A percentile compares a stretch with the other conserved stretches of the same genome.
Conservation (phyloP, 2,888 invertebrate genomes). For the Monoplex corrugatus region DNA sequence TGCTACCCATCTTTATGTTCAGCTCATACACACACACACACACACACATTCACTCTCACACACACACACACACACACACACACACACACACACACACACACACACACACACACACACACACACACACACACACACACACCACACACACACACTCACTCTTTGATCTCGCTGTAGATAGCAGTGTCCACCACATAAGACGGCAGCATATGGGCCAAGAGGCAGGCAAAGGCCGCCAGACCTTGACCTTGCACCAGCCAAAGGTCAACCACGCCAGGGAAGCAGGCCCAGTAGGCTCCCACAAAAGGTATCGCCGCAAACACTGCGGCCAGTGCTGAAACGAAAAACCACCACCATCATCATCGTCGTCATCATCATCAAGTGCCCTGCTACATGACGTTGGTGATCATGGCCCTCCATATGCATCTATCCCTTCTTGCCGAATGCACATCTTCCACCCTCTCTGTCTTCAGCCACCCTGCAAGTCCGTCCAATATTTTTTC, state of each 20-base stretch:
- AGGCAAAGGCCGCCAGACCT: conserved; percentile 89
- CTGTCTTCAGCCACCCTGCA: too few species aligned
- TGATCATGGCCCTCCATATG: too few species aligned
- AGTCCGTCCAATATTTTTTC: too few species aligned
- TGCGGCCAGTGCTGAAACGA: conserved; percentile 89
- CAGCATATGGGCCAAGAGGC: conserved; percentile 92
- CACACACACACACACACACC: too few species aligned
- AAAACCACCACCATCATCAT: background rate
- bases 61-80: too few species aligned
- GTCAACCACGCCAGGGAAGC: conserved; percentile 95
- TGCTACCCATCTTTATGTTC: too few species aligned
- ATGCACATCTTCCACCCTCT: too few species aligned
- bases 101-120: too few species aligned
- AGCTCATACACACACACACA: background rate
- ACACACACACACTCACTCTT: conserved; percentile 87
- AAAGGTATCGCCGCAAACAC: conserved; percentile 97
- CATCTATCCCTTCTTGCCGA: too few species aligned
- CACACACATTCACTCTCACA: background rate
- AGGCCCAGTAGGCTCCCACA: conserved; percentile 97
- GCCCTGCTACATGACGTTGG: too few species aligned
- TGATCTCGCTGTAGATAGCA: conserved; percentile 97
- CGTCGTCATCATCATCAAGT: too few species aligned
- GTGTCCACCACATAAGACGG: conserved; percentile 96
- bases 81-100: too few species aligned
- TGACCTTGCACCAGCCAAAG: conserved; percentile 96